phyloP scores from a whole-genome alignment of 2,888 invertebrate genomes.

The Callyntrura guangdongensis region DNA sequence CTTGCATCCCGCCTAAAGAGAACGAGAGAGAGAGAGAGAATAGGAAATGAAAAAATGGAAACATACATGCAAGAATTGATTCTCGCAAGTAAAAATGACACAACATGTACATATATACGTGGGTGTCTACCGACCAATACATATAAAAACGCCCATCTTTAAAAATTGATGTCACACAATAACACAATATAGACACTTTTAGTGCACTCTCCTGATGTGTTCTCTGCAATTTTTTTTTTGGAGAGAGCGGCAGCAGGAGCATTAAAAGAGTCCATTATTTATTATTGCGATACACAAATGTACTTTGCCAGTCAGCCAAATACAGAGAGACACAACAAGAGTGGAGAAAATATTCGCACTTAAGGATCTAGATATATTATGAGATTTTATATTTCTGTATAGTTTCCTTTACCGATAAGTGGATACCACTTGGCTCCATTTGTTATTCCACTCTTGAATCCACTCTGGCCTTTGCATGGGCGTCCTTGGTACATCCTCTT shows the following conservation, averaged over 20 bases:
- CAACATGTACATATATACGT: no score
- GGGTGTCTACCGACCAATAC: not conserved
- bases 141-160: not conserved
- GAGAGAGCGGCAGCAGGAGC: not conserved
- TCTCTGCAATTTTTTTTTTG: not conserved
- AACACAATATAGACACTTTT: constrained; percentile 17
- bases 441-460: constrained; percentile 95
- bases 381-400: not conserved
- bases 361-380: not conserved
- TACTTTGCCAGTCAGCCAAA: not conserved
- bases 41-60: constrained; percentile 17
- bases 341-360: not conserved
- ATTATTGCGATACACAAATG: not conserved
- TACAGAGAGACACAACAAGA: not conserved
- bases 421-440: constrained; percentile 98
- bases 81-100: no score
- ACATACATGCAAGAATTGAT: no score
- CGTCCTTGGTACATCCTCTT: constrained; percentile 95
- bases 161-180: constrained; percentile 13
- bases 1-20: constrained; percentile 93
- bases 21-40: constrained; percentile 45
- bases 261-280: constrained; percentile 9
- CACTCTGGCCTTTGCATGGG: constrained; percentile 92
- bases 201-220: not conserved
- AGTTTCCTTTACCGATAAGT: constrained; percentile 89